These are phyloP conservation scores for Gibbula magus DNA, from an alignment of 2,888 invertebrate species.

Conservation along the genomic window DNA sequence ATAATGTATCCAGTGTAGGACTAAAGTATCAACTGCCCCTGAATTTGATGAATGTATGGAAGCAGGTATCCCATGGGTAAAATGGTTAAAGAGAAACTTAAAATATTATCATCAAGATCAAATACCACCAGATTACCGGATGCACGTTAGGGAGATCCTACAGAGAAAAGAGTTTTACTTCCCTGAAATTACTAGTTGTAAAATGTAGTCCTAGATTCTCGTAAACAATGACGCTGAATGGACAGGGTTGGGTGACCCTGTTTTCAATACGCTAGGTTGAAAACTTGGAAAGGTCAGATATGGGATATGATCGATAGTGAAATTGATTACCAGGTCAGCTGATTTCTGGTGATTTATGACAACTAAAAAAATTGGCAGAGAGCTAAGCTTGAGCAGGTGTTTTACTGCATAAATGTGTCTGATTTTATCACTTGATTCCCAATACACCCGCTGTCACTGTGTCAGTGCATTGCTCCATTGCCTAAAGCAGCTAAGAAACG, in stretches of 20 bases:
- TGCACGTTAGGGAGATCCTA: not conserved
- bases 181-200: not conserved
- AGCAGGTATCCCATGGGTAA: not conserved
- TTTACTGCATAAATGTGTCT: not conserved
- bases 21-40: too few species aligned
- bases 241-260: too few species aligned
- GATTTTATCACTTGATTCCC: not conserved
- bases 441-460: not conserved
- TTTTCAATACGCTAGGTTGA: too few species aligned
- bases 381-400: not conserved
- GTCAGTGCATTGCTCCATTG: not conserved
- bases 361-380: not conserved
- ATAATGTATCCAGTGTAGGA: too few species aligned
- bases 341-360: constrained; percentile 7
- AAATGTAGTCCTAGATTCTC: not conserved
- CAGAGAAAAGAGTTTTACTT: not conserved
- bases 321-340: not conserved
- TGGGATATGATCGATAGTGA: not conserved
- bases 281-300: not conserved
- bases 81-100: not conserved
- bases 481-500: not conserved
- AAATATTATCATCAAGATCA: not conserved
- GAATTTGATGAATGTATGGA: too few species aligned
- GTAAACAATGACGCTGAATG: not conserved
- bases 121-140: not conserved